Base-by-base conservation (phyloP, 2,888 invertebrate genomes). In the Lepidocyrtoides sp. region DNA sequence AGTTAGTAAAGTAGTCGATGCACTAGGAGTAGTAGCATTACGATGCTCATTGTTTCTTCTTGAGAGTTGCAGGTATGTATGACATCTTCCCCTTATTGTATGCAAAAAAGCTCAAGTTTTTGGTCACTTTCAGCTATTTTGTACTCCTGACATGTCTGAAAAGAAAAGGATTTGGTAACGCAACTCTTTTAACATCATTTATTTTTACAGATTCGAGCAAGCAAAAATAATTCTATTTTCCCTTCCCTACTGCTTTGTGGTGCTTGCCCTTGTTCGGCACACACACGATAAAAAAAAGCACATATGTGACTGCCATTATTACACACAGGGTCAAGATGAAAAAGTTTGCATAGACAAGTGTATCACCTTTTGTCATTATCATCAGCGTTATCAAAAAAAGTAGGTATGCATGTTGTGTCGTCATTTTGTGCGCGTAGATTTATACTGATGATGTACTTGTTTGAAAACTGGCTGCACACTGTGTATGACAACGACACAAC, bases 111-210 rank as follows among this genome's bases (percentile, higher is more conserved):
- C 17, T 12, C 12, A 32, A 85, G 20, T 57, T 72, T 72, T 77
- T 86, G 57, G 60, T 86, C 75, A 75, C 26, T 60, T 86, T 86
- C 54, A 36, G 32, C 84, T 72, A 36, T 75, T 86, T 86, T 72
- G 86, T 63, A 86, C 60, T 75, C 86, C 10, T 60, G 54, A 77
- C 86, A 86, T 86, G 86, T 86, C 75, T 63, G 8, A 41, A 36
- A 26, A 17, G 41, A 51, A 54, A 82, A 72, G 66, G 69, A 69
- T 32, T 69, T 69, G 69, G 69, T 69, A 69, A 69, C 69, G 69
- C 69, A 36, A 66, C 12, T n/a, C n/a, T n/a, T 14, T 2, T 7
- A 36, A 54, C 63, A 26, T 57, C 72, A 44, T 44, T 85, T 54
- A 63, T 57, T 72, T 72, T 41, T 20, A 51, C 57, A 82, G 63